phyloP scores from a whole-genome alignment of 1,140 invertebrate genomes.

The Caerostris extrusa region DNA sequence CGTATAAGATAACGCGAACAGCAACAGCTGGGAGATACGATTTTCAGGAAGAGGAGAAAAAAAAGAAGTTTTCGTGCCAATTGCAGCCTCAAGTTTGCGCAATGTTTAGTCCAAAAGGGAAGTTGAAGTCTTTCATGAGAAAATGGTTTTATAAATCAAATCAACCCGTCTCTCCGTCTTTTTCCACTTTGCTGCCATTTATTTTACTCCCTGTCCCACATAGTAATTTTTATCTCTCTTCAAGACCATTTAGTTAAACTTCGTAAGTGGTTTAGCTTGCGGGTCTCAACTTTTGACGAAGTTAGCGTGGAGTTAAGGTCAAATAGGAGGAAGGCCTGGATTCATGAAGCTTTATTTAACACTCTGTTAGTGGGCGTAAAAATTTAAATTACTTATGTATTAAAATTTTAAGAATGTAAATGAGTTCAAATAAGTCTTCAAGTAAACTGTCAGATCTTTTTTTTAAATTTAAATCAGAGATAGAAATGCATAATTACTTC shows the following conservation, averaged over 20 bases:
- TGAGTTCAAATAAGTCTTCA: background rate
- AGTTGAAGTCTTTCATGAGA: constrained; percentile 15
- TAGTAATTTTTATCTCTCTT: background rate
- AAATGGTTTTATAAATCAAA: constrained; percentile 26
- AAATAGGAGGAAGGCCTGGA: background rate
- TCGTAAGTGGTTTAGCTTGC: background rate
- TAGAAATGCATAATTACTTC: no score
- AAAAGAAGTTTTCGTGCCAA: constrained; percentile 59
- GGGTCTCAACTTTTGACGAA: background rate
- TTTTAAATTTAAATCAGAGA: no score
- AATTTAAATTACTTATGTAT: background rate
- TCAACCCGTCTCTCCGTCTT: constrained; percentile 26
- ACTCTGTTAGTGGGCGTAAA: no score
- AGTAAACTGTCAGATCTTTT: no score
- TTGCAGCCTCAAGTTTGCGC: constrained; percentile 59
- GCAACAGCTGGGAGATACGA: constrained; percentile 61
- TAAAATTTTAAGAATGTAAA: background rate
- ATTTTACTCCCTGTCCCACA: constrained; percentile 1
- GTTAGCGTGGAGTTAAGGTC: background rate
- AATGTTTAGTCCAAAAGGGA: constrained; percentile 32
- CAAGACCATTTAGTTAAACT: constrained; percentile 2
- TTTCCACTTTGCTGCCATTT: constrained; percentile 32
- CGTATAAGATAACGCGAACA: constrained; percentile 41
- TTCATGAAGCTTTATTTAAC: no score
- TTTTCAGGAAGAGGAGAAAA: constrained; percentile 41